A percentile compares a stretch with the other conserved stretches of the same genome.
These are phyloP conservation scores for Lepidurus packardi DNA, from an alignment of 1,140 invertebrate species.

Conservation along the genomic window DNA sequence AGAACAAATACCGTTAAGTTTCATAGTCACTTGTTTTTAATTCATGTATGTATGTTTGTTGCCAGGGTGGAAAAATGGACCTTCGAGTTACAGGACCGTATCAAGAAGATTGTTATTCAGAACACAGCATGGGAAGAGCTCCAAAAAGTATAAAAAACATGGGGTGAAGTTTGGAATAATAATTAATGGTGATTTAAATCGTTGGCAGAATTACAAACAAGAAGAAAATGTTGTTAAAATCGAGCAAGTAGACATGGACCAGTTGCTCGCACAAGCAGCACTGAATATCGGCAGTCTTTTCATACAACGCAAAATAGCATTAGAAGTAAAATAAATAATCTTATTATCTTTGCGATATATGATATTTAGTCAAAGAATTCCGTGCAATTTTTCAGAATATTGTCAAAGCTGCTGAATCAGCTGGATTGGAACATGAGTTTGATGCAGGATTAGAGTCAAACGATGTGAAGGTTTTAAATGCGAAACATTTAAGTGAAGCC, in stretches of 20 bases:
- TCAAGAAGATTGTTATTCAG: conserved; percentile 5
- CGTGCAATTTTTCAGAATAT: neutral
- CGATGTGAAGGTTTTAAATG: conserved; percentile 25
- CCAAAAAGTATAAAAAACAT: neutral
- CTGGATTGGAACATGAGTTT: conserved; percentile 21
- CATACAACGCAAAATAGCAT: neutral
- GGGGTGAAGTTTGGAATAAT: neutral
- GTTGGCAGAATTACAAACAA: neutral
- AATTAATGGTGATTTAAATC: neutral
- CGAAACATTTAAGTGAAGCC: conserved; percentile 25
- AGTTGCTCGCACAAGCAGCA: neutral
- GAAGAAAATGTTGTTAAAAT: neutral
- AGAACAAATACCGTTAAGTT: too few relatives aligned
- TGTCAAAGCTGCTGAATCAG: conserved; percentile 11
- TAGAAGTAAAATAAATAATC: neutral
- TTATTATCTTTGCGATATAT: neutral
- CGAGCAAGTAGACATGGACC: conserved; percentile 6
- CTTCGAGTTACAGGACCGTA: neutral
- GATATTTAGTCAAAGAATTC: neutral
- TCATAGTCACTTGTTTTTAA: neutral
- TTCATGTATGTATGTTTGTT: neutral
- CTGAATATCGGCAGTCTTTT: neutral
- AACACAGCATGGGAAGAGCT: conserved; percentile 9
- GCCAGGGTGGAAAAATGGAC: conserved; percentile 3
- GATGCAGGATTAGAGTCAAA: conserved; percentile 12